phyloP scores from a whole-genome alignment of 2,113 vertebrate species.

The Gobiocypris rarus region DNA sequence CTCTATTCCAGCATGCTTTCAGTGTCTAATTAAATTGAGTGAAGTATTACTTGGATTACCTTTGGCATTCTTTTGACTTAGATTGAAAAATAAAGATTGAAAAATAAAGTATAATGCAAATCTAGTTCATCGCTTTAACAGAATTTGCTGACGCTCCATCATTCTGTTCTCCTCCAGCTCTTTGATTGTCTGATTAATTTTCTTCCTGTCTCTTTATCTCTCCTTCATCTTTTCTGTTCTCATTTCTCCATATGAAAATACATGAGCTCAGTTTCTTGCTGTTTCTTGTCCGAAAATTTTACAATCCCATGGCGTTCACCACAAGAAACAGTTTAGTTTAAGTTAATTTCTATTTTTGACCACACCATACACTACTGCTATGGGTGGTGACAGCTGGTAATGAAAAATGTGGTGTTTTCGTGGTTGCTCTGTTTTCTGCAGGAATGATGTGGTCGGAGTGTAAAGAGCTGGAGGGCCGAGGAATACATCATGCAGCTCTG shows the following conservation, averaged over 20 bases:
- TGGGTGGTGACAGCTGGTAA: not conserved
- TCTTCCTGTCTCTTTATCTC: not conserved
- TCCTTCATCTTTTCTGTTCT: not conserved
- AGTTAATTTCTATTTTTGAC: not conserved
- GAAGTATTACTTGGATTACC: not conserved
- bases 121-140: not conserved
- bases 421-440: conserved; percentile 54
- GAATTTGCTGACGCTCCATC: not conserved
- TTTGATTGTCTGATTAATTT: not conserved
- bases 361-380: not conserved
- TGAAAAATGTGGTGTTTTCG: too few relatives aligned
- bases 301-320: not conserved
- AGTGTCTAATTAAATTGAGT: not conserved
- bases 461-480: conserved; percentile 87
- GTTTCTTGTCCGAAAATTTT: not conserved
- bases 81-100: too few relatives aligned
- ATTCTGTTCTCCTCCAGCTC: not conserved
- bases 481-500: conserved; percentile 88
- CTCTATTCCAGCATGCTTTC: not conserved
- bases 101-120: not conserved
- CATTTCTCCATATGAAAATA: not conserved
- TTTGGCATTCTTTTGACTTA: not conserved
- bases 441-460: conserved; percentile 95
- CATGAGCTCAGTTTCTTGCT: not conserved
- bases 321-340: not conserved